Evolutionary conservation across 1,140 invertebrate genomes (phyloP), one percentile per base, ranked within the genome.

Genomic region (Tetramorium simillimum): DNA sequence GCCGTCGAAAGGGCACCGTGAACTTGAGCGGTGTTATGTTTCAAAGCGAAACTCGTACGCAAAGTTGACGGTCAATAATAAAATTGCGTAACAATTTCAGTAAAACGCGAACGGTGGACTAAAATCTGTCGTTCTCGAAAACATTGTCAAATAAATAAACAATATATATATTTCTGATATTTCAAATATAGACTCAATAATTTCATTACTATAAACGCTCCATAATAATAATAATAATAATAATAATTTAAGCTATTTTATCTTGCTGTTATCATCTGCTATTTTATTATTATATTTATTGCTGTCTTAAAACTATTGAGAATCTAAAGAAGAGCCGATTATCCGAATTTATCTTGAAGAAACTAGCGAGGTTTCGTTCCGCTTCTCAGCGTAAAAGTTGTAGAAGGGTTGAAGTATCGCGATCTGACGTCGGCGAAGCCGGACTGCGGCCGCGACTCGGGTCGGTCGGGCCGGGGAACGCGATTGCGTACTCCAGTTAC

Each of bases 401-500:
- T 1, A 56, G 12, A 21, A 58, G 24, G 24, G 24, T 72, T 40
- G 65, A 43, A 33, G 14, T 28, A 46, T 73, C 28, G n/a, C 21
- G 18, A 14, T 16, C 46, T 7, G 24, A 40, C 16, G 51, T 56
- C 14, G n/a, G 18, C 28, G 43, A 16, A 51, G 24, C 24, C 40
- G 37, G 12, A 60, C 3, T 51, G n/a, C 14, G 5, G 5, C 18
- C n/a, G 21, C 12, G 33, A 53, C 24, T 62, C 16, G 18, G 18
- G n/a, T 63, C 18, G 43, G 1, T 63, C 7, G 46, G 70, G 56
- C 21, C 14, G 43, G 49, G 49, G 40, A 76, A 88, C 37, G 43
- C 21, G 67, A 86, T 86, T 80, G 62, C 60, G 60, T 88, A 84
- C 65, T 56, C 46, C n/a, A 14, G 28, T 46, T 80, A 63, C 16